Base-by-base conservation (phyloP, 2,888 invertebrate genomes). In the Aphelenchoides bicaudatus region DNA sequence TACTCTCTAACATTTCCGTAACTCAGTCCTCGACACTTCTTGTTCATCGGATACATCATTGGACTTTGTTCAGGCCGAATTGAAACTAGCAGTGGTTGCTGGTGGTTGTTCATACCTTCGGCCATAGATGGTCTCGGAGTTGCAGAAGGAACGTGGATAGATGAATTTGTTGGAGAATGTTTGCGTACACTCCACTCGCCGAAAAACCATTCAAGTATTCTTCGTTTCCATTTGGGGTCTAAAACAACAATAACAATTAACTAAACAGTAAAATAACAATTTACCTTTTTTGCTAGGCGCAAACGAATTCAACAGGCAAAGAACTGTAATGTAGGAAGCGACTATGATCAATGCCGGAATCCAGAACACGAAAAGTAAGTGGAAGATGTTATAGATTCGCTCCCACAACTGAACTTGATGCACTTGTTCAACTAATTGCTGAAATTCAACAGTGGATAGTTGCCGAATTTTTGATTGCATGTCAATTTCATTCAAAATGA, bases 341-440 rank as follows among this genome's bases (percentile, higher is more conserved):
- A 72, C 60, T 21, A 74, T 72, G 16, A 74, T 61, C 30, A 68
- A 58, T 19, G 71, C 67, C 1, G 75, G 75, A 25, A 75, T 63
- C 70, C 72, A 74, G 59, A 75, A 75, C 25, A 73, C 70, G 61
- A 73, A 74, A 8, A 72, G 47, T 27, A 74, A 62, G 59, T 74
- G 74, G 38, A 59, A 59, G 46, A 71, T 61, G 27, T 65, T 68
- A 61, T 75, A 73, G 27, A 66, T 54, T 38, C 66, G 66, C 56
- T 73, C 73, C 63, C 68, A 64, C 19, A 29, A 37, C 23, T 57
- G 13, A 5, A 62, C 53, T n/a, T 56, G 27, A 31, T 60, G 30
- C 29, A 43, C 53, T 5, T 48, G 29, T n/a, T 56, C 57, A 6
- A 57, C 39, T 28, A 67, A 34, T 25, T 43, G 39, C 39, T 48